A percentile compares a stretch with the other conserved stretches of the same genome.
Conservation (phyloP, 1,140 invertebrate species). For the Panagrolaimus sp. region DNA sequence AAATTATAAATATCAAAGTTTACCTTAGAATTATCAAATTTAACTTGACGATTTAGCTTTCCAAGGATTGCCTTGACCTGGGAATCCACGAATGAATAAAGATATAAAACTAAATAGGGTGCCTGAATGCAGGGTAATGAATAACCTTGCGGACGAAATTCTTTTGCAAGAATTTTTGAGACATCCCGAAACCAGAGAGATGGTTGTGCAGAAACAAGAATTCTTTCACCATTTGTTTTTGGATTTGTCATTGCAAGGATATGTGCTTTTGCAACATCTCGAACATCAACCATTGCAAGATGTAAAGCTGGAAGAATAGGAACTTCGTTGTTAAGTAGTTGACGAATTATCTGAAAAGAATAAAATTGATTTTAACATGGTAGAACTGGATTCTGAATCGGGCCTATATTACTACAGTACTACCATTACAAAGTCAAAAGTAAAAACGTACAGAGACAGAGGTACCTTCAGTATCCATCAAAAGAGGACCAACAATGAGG, state of each 20-base stretch:
- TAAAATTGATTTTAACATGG: background rate
- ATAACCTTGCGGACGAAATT: slow-evolving; percentile 60
- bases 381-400: slow-evolving; percentile 8
- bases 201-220: slow-evolving; percentile 58
- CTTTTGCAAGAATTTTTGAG: slow-evolving; percentile 59
- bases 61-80: slow-evolving; percentile 61
- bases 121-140: slow-evolving; percentile 62
- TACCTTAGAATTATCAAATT: slow-evolving; percentile 64
- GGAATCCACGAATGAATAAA: slow-evolving; percentile 62
- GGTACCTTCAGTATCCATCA: slow-evolving; percentile 60
- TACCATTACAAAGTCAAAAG: no score
- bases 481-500: slow-evolving; percentile 64
- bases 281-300: slow-evolving; percentile 64
- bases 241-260: slow-evolving; percentile 63
- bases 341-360: slow-evolving; percentile 58
- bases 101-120: slow-evolving; percentile 62
- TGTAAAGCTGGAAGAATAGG: slow-evolving; percentile 63
- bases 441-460: slow-evolving; percentile 61
- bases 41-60: slow-evolving; percentile 61
- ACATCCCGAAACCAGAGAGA: slow-evolving; percentile 62
- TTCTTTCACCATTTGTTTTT: slow-evolving; percentile 63
- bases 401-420: slow-evolving; percentile 23
- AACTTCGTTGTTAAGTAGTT: slow-evolving; percentile 61
- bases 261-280: slow-evolving; percentile 66
- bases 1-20: no score